Evolutionary conservation across 23 tunicate genomes (phyloP).

Genomic region (Halocynthia aurantium): DNA sequence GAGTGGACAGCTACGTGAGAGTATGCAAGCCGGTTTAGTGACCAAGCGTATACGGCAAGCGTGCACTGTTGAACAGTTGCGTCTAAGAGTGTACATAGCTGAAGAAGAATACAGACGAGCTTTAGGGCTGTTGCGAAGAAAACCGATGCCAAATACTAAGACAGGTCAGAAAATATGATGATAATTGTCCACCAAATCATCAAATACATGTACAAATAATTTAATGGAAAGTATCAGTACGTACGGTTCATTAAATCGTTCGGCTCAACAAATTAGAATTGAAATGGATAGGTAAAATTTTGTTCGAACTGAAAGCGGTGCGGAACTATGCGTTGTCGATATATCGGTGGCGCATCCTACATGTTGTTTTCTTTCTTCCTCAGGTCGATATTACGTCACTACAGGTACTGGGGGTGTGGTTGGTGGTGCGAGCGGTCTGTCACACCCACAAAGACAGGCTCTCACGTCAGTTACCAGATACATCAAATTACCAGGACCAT

Average conservation of each 20-base stretch:
- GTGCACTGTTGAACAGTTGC: conserved; percentile 64
- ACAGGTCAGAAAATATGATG: conserved; percentile 31
- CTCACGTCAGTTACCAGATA: conserved; percentile 63
- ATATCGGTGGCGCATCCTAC: no score
- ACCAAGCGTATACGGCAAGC: conserved; percentile 54
- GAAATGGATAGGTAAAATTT: no score
- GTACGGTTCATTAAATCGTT: not conserved
- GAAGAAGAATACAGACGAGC: conserved; percentile 91
- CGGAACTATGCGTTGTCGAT: no score
- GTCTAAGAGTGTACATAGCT: conserved; percentile 39
- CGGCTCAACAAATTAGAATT: not conserved
- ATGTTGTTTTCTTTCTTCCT: not conserved
- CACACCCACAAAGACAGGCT: conserved; percentile 72
- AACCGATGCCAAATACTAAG: conserved; percentile 91
- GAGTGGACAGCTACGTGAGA: conserved; percentile 89
- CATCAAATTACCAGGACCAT: conserved; percentile 56
- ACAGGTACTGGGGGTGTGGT: conserved; percentile 55
- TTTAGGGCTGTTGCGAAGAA: conserved; percentile 71
- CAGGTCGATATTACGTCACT: conserved; percentile 77
- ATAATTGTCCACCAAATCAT: not conserved
- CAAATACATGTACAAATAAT: not conserved
- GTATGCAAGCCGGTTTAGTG: conserved; percentile 71
- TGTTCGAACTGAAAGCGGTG: no score
- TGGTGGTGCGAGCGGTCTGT: conserved; percentile 51
- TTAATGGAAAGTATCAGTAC: not conserved